These are phyloP conservation scores for Ceramica pisi DNA, from an alignment of 2,888 invertebrate genomes.

Conservation along the genomic window DNA sequence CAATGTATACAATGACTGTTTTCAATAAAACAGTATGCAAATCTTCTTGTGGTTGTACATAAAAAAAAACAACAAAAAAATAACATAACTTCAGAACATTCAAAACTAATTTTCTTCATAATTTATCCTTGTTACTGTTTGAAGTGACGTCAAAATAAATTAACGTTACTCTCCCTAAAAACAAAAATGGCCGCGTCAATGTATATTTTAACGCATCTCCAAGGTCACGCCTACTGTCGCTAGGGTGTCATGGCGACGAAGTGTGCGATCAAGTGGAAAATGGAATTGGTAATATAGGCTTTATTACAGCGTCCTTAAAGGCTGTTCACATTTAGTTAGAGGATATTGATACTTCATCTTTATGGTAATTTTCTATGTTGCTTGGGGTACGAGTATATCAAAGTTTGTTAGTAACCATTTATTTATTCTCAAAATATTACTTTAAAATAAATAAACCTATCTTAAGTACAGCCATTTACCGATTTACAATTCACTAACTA, in stretches of 20 bases:
- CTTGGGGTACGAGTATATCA: neutral
- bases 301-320: constrained; percentile 17
- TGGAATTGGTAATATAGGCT: constrained; percentile 53
- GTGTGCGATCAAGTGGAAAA: constrained; percentile 50
- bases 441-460: too few relatives aligned
- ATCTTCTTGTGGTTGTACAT: too few relatives aligned
- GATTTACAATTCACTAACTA: too few relatives aligned
- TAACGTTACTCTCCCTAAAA: neutral
- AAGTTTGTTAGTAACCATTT: neutral
- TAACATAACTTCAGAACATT: neutral
- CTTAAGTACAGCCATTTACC: too few relatives aligned
- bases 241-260: constrained; percentile 36
- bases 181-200: constrained; percentile 15
- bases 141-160: constrained; percentile 6
- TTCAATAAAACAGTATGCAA: too few relatives aligned
- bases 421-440: too few relatives aligned
- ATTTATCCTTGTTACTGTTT: neutral
- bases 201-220: constrained; percentile 19
- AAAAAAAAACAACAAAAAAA: neutral
- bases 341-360: constrained; percentile 28
- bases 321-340: constrained; percentile 10
- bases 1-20: too few relatives aligned
- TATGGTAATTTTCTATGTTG: constrained; percentile 2
- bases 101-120: neutral
- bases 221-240: constrained; percentile 27